Base-by-base conservation (phyloP, 2,888 invertebrate species). In the Helicoverpa assulta region DNA sequence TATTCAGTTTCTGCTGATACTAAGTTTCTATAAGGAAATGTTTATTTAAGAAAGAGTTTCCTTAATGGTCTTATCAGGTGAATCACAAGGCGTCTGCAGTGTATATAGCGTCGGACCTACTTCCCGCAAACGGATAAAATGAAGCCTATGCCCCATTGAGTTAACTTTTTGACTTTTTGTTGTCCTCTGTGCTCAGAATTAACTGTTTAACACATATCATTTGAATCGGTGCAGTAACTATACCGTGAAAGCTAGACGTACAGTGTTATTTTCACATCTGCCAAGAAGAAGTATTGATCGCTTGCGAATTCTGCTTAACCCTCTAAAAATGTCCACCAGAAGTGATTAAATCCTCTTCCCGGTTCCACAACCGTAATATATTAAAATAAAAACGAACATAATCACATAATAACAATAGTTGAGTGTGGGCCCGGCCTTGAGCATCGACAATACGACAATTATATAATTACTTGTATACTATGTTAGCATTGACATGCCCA, bases 351-450 rank as follows among this genome's bases (percentile, higher is more conserved):
- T 12, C 16, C 26, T 60, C 52, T 63, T 78, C 57, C 63, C 63
- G 43, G 56, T 64, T 61, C 56, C 50, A 51, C 51, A 21, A 72
- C 52, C 43, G 40, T 3, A 54, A 47, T 58, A 55, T 54, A 19
- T 58, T 29, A 52, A 53, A 67, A 54, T 54, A 21, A 64, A 64
- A 64, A 54, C 16, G 21, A 59, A 66, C 37, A 57, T 72, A 65
- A 72, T 73, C 26, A 73, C 66, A 50, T 62, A 47, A 77, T 66
- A 72, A 58, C 62, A 75, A 73, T 68, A 54, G 54, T 65, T 43
- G 18, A 50, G 54, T 65, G 55, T 63, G 59, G 19, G 51, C 8
- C 8, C 1, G 29, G 10, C 76, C 76, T 77, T 59, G 65, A 29
- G 26, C 59, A 63, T 62, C 50, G 53, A 75, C 70, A 60, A 60